Base-by-base conservation (phyloP, 2,888 invertebrate species). In the Phyto melanocephala region DNA sequence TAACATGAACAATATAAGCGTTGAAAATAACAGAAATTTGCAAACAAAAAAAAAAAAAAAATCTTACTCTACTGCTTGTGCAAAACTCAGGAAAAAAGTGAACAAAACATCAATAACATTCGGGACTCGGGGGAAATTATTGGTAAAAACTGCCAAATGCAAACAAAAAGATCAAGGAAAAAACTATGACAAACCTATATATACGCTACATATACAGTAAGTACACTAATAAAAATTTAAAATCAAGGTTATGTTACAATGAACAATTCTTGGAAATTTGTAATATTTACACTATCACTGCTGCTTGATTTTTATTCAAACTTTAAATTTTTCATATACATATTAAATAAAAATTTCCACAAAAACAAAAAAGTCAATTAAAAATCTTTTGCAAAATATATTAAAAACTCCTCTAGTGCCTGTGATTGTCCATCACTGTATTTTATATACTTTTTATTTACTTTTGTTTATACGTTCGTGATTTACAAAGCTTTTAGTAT, bases 91-190 rank as follows among this genome's bases (percentile, higher is more conserved):
- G 10, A 50, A 56, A 42, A 76, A 37, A 76, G 33, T 2, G 35
- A 65, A 68, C 52, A 65, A 70, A 78, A 79, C 79, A 76, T 84
- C 81, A 81, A 81, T 79, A 80, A 60, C 78, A 80, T 70, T 15
- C 71, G 72, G 62, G 67, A 65, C 84, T 81, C 81, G 13, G 20
- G 84, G 84, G 84, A 85, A 85, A 84, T 84, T 83, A 85, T 76
- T 67, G 58, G 75, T 62, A 74, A 82, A 80, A 81, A 82, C 62
- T 82, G 58, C 56, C 74, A 65, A 75, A 65, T 54, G 65, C 81
- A 76, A 67, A 63, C 35, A 60, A 65, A 58, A 67, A 77, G 52
- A 54, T 68, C 11, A n/a, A 10, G 62, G 52, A 35, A 50, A 62
- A 72, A 42, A 45, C 3, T 10, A 22, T 13, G 33, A n/a, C n/a